These are phyloP conservation scores for Xanthorhoe designata DNA, from an alignment of 2,888 invertebrate genomes.

Conservation along the genomic window DNA sequence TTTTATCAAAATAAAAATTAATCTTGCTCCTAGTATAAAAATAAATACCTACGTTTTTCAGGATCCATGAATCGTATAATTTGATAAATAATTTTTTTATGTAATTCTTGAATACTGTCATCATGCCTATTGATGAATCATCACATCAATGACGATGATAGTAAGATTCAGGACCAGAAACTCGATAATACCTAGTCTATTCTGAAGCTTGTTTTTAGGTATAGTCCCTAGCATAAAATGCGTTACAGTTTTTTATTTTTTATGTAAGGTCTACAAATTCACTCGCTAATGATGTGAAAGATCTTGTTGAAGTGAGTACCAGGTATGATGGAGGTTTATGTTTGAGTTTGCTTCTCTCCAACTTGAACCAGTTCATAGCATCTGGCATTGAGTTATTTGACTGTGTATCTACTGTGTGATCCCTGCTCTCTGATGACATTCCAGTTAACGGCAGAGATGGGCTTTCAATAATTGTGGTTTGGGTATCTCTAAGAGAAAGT, in stretches of 20 bases:
- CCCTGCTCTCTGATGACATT: conserved; percentile 6
- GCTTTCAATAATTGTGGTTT: not conserved
- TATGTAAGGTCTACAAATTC: conserved; percentile 63
- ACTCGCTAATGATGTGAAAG: conserved; percentile 11
- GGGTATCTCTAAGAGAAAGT: not conserved
- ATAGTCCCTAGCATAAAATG: too few relatives aligned
- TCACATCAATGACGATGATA: too few relatives aligned
- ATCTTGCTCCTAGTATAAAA: too few relatives aligned
- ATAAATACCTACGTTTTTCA: too few relatives aligned
- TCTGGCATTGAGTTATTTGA: conserved; percentile 44
- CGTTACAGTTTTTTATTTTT: not conserved
- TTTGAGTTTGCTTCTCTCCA: conserved; percentile 48
- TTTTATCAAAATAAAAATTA: too few relatives aligned
- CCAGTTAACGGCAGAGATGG: not conserved
- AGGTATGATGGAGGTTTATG: conserved; percentile 44
- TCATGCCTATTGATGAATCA: too few relatives aligned
- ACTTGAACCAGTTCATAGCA: conserved; percentile 65
- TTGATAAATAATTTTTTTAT: too few relatives aligned
- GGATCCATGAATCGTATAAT: too few relatives aligned
- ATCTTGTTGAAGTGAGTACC: conserved; percentile 35
- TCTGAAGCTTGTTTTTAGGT: too few relatives aligned
- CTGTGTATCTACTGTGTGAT: not conserved
- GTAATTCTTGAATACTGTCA: too few relatives aligned
- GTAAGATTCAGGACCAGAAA: too few relatives aligned
- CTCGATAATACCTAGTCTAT: too few relatives aligned